Evolutionary conservation across 2,113 vertebrate genomes (phyloP), one percentile per base, ranked within the genome.

Genomic region (Sinocyclocheilus grahami): DNA sequence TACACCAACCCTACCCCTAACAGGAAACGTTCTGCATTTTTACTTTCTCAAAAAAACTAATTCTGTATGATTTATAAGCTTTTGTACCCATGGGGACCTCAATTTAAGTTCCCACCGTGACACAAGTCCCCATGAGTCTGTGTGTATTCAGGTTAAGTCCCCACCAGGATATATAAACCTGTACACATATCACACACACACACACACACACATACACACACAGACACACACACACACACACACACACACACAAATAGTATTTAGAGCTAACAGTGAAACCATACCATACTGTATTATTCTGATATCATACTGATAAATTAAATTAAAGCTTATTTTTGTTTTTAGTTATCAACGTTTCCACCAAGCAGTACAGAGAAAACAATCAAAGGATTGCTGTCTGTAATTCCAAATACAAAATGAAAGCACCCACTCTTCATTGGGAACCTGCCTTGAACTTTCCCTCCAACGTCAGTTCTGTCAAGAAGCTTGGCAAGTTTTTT

Each of bases 371-470:
- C 53, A 0, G 0, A 10, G 6, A 37, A 4, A 33, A 11, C 33
- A 83, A 85, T 27, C 65, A 27, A 76, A 78, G 0, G 22, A 78
- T 90, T 72, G 94, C 91, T 9, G 83, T 95, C 62, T 95, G 95
- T 85, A 82, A 3, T 72, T 93, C 93, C 16, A 90, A 83, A 48
- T 51, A 87, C 60, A 93, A 91, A 69, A 92, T 89, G 69, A 92
- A 91, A 71, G 86, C 85, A 8, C 92, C 93, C 85, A 88, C 60
- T 53, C 90, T 95, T 80, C 87, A 75, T n/a, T 95, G 94, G 94
- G 88, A 55, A 78, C 51, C 84, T 0, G 0, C 0, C 0, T 87
- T 42, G 79, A 90, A 88, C 71, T 6, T 5, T 5, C 18, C 20
- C 0, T 0, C 18, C 5, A 30, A 58, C 0, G 13, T 4, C 12